Evolutionary conservation across 2,888 invertebrate species (phyloP).

Genomic region (Iselma pallidipennis): DNA sequence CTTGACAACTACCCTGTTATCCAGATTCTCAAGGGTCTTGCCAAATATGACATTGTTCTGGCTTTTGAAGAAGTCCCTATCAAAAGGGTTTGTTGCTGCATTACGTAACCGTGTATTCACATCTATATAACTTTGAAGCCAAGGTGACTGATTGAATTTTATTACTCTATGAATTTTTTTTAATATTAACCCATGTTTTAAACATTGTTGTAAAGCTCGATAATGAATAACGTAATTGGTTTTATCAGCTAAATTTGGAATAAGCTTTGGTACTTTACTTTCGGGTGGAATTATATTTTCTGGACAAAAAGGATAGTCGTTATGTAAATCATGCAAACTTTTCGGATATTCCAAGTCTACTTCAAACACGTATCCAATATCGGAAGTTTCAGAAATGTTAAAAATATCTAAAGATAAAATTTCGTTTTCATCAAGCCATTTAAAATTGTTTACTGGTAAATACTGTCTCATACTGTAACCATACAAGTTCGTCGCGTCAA

Average conservation of each 20-base stretch:
- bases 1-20: constrained; percentile 47
- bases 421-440: too few relatives aligned
- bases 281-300: constrained; percentile 10
- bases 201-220: constrained; percentile 36
- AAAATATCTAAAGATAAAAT: not conserved
- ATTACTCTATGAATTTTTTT: constrained; percentile 44
- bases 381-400: constrained; percentile 3
- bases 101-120: too few relatives aligned
- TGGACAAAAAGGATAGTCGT: constrained; percentile 26
- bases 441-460: too few relatives aligned
- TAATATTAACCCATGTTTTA: constrained; percentile 36
- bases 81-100: too few relatives aligned
- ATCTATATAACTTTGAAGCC: constrained; percentile 49
- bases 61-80: too few relatives aligned
- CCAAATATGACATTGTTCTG: too few relatives aligned
- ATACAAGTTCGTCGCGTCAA: too few relatives aligned
- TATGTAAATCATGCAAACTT: constrained; percentile 26
- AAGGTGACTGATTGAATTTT: constrained; percentile 48
- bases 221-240: constrained; percentile 39
- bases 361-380: constrained; percentile 14
- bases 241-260: constrained; percentile 23
- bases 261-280: constrained; percentile 17
- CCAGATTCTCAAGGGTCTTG: constrained; percentile 51
- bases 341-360: constrained; percentile 25
- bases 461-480: too few relatives aligned